Base-by-base conservation (phyloP, 2,797 vertebrate genomes). In the Rhabdomys pumilio region DNA sequence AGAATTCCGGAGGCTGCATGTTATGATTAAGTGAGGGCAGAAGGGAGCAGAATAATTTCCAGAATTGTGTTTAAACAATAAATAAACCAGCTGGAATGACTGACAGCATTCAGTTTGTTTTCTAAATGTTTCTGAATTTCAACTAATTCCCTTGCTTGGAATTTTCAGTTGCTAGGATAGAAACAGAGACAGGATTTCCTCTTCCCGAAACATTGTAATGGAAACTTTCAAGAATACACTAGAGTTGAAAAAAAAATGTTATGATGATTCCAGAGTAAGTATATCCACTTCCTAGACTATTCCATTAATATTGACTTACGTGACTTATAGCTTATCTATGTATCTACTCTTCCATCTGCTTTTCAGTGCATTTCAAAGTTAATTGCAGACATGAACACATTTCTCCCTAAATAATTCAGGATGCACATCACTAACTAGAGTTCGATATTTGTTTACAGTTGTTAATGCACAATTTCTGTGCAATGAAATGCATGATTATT, bases 321-420 rank as follows among this genome's bases (percentile, higher is more conserved):
- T 89, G 44, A 31, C 24, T 75, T 84, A 41, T 91, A 44, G 26
- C 15, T 11, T 69, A 38, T 72, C 63, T 65, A 10, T 44, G 1
- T 65, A 76, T 47, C 69, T 90, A 34, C 20, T 81, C 59, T 41
- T 69, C 38, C 67, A 55, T 75, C 17, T 75, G 34, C 29, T n/a
- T 59, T 94, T 89, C 57, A 41, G 14, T 38, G 26, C 44, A 55
- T 91, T 95, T 91, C 41, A 81, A 41, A 65, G 19, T 85, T 93
- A 93, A 65, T n/a, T 67, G 69, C 77, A 86, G 53, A 89, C 6
- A 50, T 38, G 11, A 97, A 81, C 59, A 91, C 47, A 44, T 92
- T 73, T 93, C 69, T 91, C 24, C 50, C 34, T 90, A 83, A 96
- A 94, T 90, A 91, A 38, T 96, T 97, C 31, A 96, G 15, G 53